Base-by-base conservation (phyloP, 2,888 invertebrate genomes). In the Sphaerophoria rueppellii region DNA sequence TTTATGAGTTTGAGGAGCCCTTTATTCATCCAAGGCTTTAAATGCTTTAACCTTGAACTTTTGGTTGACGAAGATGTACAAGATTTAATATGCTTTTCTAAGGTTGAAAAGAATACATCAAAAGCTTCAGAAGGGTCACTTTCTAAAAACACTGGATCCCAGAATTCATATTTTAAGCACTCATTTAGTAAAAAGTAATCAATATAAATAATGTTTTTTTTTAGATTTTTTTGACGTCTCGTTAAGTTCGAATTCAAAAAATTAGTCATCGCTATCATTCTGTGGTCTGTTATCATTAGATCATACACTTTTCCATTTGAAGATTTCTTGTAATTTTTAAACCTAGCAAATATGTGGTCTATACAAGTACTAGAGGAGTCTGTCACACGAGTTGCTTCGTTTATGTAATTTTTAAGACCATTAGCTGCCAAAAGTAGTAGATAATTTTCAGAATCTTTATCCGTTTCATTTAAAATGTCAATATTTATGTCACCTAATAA, bases 401-500 rank as follows among this genome's bases (percentile, higher is more conserved):
- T 35, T 48, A 63, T 61, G 32, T 50, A 32, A 50, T 35, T 37
- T 54, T 67, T 40, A 24, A 52, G 67, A 52, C 65, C 65, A 50
- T 52, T 37, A 43, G 63, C 48, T 35, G 63, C 63, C 48, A 63
- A 48, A 24, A 63, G 63, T 43, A 63, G 6, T 34, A 63, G 14
- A 32, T 63, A 63, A 34, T 63, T 52, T 35, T 65, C 52, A 40
- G 67, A 32, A 34, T 63, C 63, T 63, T 50, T 63, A 58, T 58
- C 37, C n/a, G n/a, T 58, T 58, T 37, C 58, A 54, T 54, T 54
- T 54, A 54, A 54, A 24, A 54, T n/a, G n/a, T n/a, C n/a, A n/a
- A n/a, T n/a, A n/a, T n/a, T n/a, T n/a, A n/a, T n/a, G n/a, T n/a
- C n/a, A 40, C 67, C 54, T 54, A 54, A 12, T 34, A 57, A 34